Percentiles rank a stretch among this genome's conserved stretches.
Conservation (phyloP, 2,888 invertebrate genomes). For the Willowsia nigromaculata region DNA sequence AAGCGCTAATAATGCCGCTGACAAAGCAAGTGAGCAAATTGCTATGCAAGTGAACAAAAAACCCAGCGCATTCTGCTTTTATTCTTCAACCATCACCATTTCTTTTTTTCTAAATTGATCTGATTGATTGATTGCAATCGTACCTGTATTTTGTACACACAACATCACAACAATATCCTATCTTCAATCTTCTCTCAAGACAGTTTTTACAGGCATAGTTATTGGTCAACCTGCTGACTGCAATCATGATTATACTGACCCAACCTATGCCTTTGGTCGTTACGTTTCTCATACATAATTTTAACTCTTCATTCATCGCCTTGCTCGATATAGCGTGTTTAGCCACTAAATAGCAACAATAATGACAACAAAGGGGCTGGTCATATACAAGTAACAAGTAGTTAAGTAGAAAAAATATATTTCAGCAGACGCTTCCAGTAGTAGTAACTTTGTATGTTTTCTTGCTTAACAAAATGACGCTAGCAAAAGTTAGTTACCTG, state of each 20-base stretch:
- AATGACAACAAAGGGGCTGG: conserved; percentile 18
- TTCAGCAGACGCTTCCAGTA: conserved; percentile 37
- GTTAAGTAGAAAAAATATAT: not conserved
- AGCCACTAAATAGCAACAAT: not conserved
- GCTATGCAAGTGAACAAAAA: not conserved
- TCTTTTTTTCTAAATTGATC: conserved; percentile 12
- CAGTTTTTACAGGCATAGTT: not conserved
- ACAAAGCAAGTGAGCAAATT: conserved; percentile 4
- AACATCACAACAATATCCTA: not conserved
- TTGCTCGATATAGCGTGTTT: not conserved
- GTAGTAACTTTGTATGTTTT: not conserved
- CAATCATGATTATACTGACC: not conserved
- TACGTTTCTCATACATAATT: not conserved
- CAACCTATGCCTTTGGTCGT: conserved; percentile 50
- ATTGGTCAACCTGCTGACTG: no score
- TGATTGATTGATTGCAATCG: conserved; percentile 40
- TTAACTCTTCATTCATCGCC: not conserved
- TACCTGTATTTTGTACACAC: not conserved
- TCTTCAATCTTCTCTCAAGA: not conserved
- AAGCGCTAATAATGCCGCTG: not conserved
- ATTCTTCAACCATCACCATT: conserved; percentile 11
- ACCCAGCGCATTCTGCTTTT: not conserved
- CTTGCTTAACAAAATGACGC: not conserved
- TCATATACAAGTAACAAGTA: no score
- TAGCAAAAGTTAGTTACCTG: no score